Conservation (phyloP, 1,140 invertebrate genomes). For the Formica exsecta region DNA sequence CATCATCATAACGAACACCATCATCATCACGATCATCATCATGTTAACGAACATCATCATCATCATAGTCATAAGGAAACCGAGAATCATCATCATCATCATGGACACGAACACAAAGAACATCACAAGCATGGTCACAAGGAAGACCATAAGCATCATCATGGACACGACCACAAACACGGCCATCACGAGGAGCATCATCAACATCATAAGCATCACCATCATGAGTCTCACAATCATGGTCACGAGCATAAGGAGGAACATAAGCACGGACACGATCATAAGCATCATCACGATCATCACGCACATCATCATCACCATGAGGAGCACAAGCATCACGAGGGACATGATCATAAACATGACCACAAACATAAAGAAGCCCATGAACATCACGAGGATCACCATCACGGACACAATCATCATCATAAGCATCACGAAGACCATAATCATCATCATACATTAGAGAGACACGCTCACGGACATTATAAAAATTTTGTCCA, state of each 20-base stretch:
- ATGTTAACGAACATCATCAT: slow-evolving; percentile 80
- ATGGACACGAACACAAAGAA: slow-evolving; percentile 81
- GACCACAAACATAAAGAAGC: slow-evolving; percentile 77
- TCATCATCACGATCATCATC: slow-evolving; percentile 79
- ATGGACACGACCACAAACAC: slow-evolving; percentile 80
- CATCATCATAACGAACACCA: slow-evolving; percentile 80
- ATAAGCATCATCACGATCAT: slow-evolving; percentile 79
- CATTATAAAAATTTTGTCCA: slow-evolving; percentile 74
- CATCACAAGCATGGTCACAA: slow-evolving; percentile 69
- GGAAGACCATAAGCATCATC: slow-evolving; percentile 78
- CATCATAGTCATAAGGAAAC: slow-evolving; percentile 83
- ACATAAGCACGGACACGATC: slow-evolving; percentile 79
- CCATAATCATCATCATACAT: slow-evolving; percentile 62
- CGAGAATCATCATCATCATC: slow-evolving; percentile 82
- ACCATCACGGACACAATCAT: slow-evolving; percentile 77
- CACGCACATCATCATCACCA: slow-evolving; percentile 78
- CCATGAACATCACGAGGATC: slow-evolving; percentile 76
- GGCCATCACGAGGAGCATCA: slow-evolving; percentile 79
- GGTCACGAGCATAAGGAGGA: slow-evolving; percentile 77
- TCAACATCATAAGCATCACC: slow-evolving; percentile 75
- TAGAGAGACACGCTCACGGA: slow-evolving; percentile 68
- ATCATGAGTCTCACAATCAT: slow-evolving; percentile 80
- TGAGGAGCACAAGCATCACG: slow-evolving; percentile 78
- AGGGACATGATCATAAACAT: slow-evolving; percentile 78
- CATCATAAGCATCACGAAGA: slow-evolving; percentile 73